A percentile compares a stretch with the other conserved stretches of the same genome.
Conservation (phyloP, 2,888 invertebrate species). For the Ectemnius continuus region DNA sequence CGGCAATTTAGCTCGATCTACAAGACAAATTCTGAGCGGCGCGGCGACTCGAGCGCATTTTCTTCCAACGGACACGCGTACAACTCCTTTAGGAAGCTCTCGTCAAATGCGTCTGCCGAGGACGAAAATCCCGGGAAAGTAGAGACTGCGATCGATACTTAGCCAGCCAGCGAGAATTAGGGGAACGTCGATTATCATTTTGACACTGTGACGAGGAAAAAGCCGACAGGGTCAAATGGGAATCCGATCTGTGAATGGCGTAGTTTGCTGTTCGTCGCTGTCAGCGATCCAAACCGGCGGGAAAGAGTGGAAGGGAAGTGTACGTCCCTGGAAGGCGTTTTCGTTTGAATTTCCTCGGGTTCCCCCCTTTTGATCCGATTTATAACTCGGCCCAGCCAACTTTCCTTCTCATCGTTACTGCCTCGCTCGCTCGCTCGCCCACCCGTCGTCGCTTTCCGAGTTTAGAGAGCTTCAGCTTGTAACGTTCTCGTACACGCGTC, state of each 20-base stretch:
- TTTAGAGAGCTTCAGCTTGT: no score
- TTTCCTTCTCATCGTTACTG: no score
- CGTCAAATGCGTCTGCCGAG: neutral
- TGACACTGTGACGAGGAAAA: conserved; percentile 3
- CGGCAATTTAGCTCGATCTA: neutral
- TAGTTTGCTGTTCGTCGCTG: neutral
- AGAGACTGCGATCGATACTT: neutral
- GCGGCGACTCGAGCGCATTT: neutral
- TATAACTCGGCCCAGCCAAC: no score
- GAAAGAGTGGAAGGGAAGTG: no score
- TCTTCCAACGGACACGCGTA: neutral
- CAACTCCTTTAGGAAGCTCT: neutral
- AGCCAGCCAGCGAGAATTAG: neutral
- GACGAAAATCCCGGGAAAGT: neutral
- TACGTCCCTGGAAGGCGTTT: no score
- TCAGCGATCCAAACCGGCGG: no score
- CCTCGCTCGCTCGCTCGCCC: no score
- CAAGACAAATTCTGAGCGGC: conserved; percentile 2
- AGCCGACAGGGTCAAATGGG: conserved; percentile 6
- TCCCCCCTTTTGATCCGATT: no score
- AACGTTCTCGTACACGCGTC: no score
- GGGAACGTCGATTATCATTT: conserved; percentile 10
- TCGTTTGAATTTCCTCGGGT: no score
- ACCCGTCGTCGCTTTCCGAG: no score
- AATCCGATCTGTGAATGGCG: conserved; percentile 3